These are phyloP conservation scores for Microtus montanus DNA, from an alignment of 2,113 vertebrate genomes.

Conservation along the genomic window DNA sequence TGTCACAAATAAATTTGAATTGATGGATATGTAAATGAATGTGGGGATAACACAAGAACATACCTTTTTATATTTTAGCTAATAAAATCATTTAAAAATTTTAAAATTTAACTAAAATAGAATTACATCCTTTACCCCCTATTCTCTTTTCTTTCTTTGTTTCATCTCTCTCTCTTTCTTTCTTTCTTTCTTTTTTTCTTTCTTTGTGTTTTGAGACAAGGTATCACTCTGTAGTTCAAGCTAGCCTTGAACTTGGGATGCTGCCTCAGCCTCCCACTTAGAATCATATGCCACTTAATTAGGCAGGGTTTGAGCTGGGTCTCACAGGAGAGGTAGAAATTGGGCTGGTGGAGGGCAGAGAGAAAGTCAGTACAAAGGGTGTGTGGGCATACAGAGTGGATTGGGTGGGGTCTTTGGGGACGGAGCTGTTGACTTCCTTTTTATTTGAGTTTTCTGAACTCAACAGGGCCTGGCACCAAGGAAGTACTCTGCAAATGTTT, in stretches of 20 bases:
- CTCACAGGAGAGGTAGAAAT: background rate
- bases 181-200: no score
- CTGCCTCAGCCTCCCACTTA: background rate
- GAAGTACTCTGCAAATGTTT: conserved; percentile 36
- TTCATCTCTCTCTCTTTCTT: no score
- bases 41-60: background rate
- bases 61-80: background rate
- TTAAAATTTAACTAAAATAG: background rate
- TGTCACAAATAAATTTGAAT: background rate
- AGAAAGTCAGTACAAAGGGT: background rate
- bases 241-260: background rate
- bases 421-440: background rate
- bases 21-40: background rate
- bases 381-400: background rate
- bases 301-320: background rate
- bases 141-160: no score
- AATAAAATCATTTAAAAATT: background rate
- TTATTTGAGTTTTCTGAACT: background rate
- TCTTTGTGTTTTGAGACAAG: background rate
- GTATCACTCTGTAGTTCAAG: background rate
- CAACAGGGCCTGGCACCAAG: background rate
- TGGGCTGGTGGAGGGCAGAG: background rate
- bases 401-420: background rate
- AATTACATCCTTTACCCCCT: background rate
- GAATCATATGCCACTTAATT: background rate